Evolutionary conservation across 2,113 vertebrate genomes (phyloP), one percentile per base, ranked within the genome.

Genomic region (Macrotis lagotis): DNA sequence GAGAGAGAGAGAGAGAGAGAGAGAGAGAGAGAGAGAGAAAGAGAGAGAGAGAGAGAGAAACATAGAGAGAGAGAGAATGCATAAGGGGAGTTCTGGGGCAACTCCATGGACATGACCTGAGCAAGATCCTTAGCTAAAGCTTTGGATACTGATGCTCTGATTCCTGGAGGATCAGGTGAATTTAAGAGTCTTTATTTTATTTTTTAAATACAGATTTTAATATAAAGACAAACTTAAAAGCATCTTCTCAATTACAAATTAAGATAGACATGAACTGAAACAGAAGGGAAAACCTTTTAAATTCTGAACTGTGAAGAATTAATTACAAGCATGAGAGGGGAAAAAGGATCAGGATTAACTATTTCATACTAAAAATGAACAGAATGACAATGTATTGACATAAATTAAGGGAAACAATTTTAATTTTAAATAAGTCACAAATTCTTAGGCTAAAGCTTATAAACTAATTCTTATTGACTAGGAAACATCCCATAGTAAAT

Each of bases 121-220:
- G 11, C 66, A 44, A 44, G n/a, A 19, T 37, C 31, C n/a, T 83
- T n/a, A 83, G 66, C 66, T 83, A 19, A 83, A 19, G 19, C n/a
- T 44, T 8, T 44, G n/a, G 19, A 19, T 7, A 22, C n/a, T 83
- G 66, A 83, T 44, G 66, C n/a, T 83, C 66, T 83, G 66, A 83
- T 24, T 83, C n/a, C n/a, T 83, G 66, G n/a, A 44, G 37, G 66
- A 44, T 83, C 19, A 8, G 19, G n/a, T 44, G n/a, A 83, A 83
- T 44, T 83, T 22, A 83, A 7, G 6, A 24, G 16, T 44, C 26
- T n/a, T n/a, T n/a, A n/a, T n/a, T n/a, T n/a, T n/a, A n/a, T n/a
- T n/a, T 95, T 98, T 97, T 97, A 97, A 97, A 98, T 97, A 98
- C 94, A 98, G 97, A 97, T 97, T 97, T 97, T 97, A 97, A 97